phyloP scores from a whole-genome alignment of 2,113 vertebrate species.

The Pseudopipra pipra region DNA sequence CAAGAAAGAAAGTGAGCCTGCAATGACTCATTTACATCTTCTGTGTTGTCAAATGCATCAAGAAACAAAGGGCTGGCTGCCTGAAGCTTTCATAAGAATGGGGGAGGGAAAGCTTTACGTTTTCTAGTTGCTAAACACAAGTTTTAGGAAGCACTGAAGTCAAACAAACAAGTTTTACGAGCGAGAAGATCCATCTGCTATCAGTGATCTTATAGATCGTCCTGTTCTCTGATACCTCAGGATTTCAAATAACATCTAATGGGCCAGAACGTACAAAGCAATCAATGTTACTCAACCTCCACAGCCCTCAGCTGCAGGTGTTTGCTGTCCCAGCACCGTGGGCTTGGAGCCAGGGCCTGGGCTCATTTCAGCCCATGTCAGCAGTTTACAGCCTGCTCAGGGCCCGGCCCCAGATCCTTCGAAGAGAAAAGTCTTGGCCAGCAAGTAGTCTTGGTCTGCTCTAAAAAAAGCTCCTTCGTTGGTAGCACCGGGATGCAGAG shows the following conservation, averaged over 20 bases:
- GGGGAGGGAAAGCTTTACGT: neutral
- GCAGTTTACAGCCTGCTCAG: neutral
- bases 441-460: neutral
- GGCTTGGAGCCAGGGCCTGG: constrained; percentile 5
- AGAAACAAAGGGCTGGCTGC: neutral
- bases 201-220: neutral
- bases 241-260: constrained; percentile 40
- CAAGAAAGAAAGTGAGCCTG: neutral
- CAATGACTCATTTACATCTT: neutral
- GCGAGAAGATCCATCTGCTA: constrained; percentile 31
- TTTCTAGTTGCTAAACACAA: constrained; percentile 10
- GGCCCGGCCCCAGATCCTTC: neutral
- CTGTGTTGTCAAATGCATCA: neutral
- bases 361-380: constrained; percentile 16
- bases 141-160: constrained; percentile 12
- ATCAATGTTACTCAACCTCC: neutral
- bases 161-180: constrained; percentile 37
- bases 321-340: neutral
- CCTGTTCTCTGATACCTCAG: constrained; percentile 14
- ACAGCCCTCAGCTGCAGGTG: neutral
- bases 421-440: neutral
- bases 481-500: neutral
- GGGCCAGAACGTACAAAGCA: neutral
- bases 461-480: neutral
- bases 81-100: neutral